A percentile compares a stretch with the other conserved stretches of the same genome.
Evolutionary conservation across 2,888 invertebrate species (phyloP).

Genomic region (Balanococcus diminutus): DNA sequence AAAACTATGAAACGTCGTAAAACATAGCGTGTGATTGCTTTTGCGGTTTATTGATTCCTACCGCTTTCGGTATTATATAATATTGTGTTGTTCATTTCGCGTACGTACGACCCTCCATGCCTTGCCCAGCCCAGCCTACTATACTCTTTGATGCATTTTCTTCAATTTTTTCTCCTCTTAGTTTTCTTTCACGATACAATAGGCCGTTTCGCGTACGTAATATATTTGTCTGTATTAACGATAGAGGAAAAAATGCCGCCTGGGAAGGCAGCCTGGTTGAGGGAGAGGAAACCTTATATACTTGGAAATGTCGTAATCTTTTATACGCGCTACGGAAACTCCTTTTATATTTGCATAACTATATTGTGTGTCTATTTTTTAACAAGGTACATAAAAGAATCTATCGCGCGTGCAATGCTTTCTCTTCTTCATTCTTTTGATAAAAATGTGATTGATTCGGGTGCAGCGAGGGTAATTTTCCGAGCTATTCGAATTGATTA

Average conservation of each 20-base stretch:
- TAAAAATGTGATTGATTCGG: constrained; percentile 31
- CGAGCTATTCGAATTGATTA: not conserved
- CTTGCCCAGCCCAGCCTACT: not conserved
- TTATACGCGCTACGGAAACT: constrained; percentile 14
- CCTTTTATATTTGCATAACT: constrained; percentile 49
- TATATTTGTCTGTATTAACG: constrained; percentile 4
- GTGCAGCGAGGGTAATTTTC: constrained; percentile 9
- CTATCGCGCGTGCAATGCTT: constrained; percentile 44
- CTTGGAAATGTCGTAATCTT: constrained; percentile 52
- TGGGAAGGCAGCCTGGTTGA: too few relatives aligned
- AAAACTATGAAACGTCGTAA: constrained; percentile 47
- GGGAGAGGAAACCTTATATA: not conserved
- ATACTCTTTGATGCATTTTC: not conserved
- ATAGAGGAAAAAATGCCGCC: not conserved
- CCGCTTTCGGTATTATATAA: too few relatives aligned
- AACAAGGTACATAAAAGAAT: constrained; percentile 46
- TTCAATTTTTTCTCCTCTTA: not conserved
- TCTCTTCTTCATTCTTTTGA: not conserved
- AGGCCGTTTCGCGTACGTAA: not conserved
- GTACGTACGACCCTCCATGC: not conserved
- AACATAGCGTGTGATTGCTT: constrained; percentile 49
- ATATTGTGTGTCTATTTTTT: constrained; percentile 51
- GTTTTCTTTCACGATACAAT: constrained; percentile 10
- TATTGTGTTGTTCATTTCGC: not conserved
- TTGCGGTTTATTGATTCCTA: constrained; percentile 50